Evolutionary conservation across 1,140 invertebrate species (phyloP), one percentile per base, ranked within the genome.

Genomic region (Papilio xuthus): DNA sequence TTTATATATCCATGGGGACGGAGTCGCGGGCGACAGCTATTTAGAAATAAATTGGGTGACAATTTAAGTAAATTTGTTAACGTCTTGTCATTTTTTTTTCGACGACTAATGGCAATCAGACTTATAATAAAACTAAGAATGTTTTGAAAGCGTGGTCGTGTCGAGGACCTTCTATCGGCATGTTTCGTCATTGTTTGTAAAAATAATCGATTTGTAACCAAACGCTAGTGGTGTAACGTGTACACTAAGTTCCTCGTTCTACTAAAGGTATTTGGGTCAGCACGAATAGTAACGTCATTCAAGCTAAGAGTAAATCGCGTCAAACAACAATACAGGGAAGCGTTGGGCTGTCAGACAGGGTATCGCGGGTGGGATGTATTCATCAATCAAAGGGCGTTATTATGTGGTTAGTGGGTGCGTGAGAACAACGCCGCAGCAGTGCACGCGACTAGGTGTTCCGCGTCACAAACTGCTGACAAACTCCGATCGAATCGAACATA

Each of bases 351-450:
- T 76, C 74, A 63, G 37, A 53, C 72, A 53, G 47, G 37, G 56
- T 76, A 76, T 32, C 74, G 74, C 74, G 74, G 74, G 32, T 63
- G 53, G 53, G 74, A 76, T 63, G 28, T 82, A 80, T 83, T 84
- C 83, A 84, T 84, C 81, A 84, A 84, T 84, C 83, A 84, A 81
- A 80, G 72, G 76, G 74, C 50, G 82, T 84, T 80, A 83, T 82
- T 80, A 79, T 81, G 78, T 77, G 78, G 81, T 84, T 69, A 60
- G 63, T 79, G 78, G 47, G 44, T 79, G 56, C 78, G 79, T 79
- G 72, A 70, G 50, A 63, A 53, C 74, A 60, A 60, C 74, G 47
- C n/a, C 53, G 37, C 42, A 67, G 69, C 26, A 28, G 69, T 67
- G 67, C 80, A 81, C 80, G 80, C 80, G 78, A 81, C 78, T 79